Conservation (phyloP, 2,113 vertebrate genomes). For the Sander lucioperca region DNA sequence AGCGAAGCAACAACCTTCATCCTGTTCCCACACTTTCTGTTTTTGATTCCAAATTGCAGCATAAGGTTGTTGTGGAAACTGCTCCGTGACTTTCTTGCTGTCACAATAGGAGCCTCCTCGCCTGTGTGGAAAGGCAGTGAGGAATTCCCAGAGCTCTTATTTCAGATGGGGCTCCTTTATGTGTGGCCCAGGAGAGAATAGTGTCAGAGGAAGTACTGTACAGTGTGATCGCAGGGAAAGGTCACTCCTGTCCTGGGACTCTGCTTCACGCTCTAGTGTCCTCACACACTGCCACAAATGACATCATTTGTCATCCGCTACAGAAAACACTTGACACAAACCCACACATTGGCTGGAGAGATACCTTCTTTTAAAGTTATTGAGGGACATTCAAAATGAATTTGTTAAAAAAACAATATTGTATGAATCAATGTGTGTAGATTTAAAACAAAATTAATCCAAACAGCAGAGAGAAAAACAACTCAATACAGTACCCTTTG, state of each 20-base stretch:
- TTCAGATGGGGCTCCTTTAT: conserved; percentile 72
- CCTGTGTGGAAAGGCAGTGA: conserved; percentile 42
- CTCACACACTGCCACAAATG: conserved; percentile 46
- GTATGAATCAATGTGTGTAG: not conserved
- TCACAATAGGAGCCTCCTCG: conserved; percentile 47
- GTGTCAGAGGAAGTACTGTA: conserved; percentile 59
- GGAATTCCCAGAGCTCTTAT: conserved; percentile 74
- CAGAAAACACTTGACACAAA: conserved; percentile 21
- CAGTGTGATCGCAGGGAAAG: conserved; percentile 61
- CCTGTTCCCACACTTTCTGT: conserved; percentile 2
- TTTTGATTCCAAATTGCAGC: conserved; percentile 47
- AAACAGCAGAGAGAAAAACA: not conserved
- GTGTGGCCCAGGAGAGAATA: conserved; percentile 40
- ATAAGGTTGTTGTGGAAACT: conserved; percentile 69
- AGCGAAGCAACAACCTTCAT: conserved; percentile 16
- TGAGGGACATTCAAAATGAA: not conserved
- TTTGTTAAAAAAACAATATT: not conserved
- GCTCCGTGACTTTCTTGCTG: conserved; percentile 43
- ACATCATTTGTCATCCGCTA: conserved; percentile 39
- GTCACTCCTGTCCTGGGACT: conserved; percentile 64
- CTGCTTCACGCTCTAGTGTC: conserved; percentile 60
- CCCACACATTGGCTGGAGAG: not conserved
- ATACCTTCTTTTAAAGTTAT: not conserved
- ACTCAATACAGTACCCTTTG: not conserved
- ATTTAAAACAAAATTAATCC: not conserved